A percentile compares a stretch with the other conserved stretches of the same genome.
Conservation (phyloP, 1,140 invertebrate genomes). For the Panagrolaimus sp. region DNA sequence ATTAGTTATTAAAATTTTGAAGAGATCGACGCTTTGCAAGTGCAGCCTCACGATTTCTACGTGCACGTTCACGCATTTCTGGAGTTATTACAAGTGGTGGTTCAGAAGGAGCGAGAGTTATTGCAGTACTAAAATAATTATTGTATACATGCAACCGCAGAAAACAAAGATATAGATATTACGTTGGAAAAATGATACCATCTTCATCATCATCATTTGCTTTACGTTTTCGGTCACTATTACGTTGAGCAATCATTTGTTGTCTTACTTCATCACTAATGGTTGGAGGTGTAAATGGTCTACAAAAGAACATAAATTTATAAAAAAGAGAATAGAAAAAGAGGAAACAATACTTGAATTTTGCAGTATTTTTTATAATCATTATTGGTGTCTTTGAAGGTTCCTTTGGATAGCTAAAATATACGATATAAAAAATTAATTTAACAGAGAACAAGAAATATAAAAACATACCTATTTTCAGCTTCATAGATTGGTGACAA, state of each 20-base stretch:
- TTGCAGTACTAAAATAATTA: neutral
- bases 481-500: neutral
- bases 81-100: neutral
- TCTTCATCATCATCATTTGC: too few species aligned
- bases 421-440: neutral
- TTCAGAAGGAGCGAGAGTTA: neutral
- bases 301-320: neutral
- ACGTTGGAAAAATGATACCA: too few species aligned
- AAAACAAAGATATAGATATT: too few species aligned
- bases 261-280: neutral
- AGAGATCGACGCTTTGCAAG: conserved; percentile 6
- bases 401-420: neutral
- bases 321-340: neutral
- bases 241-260: neutral
- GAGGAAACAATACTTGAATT: neutral
- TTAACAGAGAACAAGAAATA: neutral
- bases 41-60: neutral
- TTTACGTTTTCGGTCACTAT: neutral
- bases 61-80: neutral
- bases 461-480: neutral
- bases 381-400: neutral
- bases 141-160: too few species aligned
- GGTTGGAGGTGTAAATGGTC: neutral
- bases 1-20: too few species aligned
- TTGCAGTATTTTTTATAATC: neutral